Base-by-base conservation (phyloP, 1,140 invertebrate species). In the Drosophila lowei region DNA sequence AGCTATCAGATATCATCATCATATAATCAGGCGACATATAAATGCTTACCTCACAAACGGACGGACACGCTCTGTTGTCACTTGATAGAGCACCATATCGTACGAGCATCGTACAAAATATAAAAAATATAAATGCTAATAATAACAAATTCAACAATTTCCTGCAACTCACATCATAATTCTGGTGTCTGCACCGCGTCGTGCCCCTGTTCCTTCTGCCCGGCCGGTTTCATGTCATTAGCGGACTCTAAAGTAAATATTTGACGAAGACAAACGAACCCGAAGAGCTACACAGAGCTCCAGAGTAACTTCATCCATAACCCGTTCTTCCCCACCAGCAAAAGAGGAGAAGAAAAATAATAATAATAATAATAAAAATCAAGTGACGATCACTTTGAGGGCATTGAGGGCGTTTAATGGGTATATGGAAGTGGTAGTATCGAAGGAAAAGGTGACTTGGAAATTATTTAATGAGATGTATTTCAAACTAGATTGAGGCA, bases 121-220 rank as follows among this genome's bases (percentile, higher is more conserved):
- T 42, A 38, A 54, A 71, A 50, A 23, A 34, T 30, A 59, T 73
- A 72, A 73, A 73, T 72, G 71, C 68, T 73, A 73, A 73, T 73
- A 73, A 73, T 74, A 74, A 74, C 71, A 74, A 65, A 66, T 74
- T 74, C 72, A 74, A 74, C 52, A 54, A 56, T 75, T 75, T 75
- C 72, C 72, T 74, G 71, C 71, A 42, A 15, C 65, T 67, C 48
- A 34, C 46, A 65, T 56, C 54, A 56, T 23, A 56, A 44, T 56
- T 56, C 43, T 23, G 54, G 16, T 30, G 50, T 52, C 21, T 42
- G 38, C 30, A 15, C 7, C 56, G 21, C 48, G 28, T 16, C 30
- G 30, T 7, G n/a, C 25, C 34, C 28, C 23, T 25, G 23, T 6
- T 46, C 28, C 25, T 54, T 54, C 11, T 38, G 67, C 43, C 34